phyloP scores from a whole-genome alignment of 2,113 vertebrate species.

The Empidonax traillii region DNA sequence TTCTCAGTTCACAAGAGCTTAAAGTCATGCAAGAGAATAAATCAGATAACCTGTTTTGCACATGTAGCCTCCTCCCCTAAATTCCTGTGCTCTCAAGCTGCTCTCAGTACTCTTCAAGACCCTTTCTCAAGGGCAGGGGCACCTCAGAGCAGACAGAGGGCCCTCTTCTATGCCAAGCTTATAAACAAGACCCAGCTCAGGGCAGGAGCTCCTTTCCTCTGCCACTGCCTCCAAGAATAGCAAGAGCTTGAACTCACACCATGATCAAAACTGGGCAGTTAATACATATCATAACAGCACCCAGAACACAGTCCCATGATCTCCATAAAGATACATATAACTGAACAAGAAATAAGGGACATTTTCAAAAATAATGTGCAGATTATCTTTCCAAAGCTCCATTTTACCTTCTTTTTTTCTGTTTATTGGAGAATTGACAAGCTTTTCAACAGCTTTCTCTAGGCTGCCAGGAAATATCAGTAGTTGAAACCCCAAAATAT shows the following conservation, averaged over 20 bases:
- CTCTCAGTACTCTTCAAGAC: neutral
- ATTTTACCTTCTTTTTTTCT: neutral
- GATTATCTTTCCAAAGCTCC: neutral
- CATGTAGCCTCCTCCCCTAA: fast-evolving
- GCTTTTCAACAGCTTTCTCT: neutral
- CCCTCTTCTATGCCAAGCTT: fast-evolving
- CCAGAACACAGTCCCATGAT: neutral
- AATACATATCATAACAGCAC: neutral
- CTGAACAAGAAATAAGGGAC: neutral
- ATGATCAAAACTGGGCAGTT: neutral
- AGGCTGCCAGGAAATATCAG: neutral
- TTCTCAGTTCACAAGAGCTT: neutral
- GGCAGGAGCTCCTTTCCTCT: neutral
- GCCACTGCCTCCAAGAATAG: neutral
- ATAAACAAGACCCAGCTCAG: neutral
- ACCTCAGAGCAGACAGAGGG: neutral
- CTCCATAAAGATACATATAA: neutral
- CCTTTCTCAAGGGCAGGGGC: neutral
- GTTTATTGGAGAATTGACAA: neutral
- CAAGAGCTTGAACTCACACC: neutral
- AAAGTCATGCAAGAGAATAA: neutral
- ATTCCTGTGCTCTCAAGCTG: neutral
- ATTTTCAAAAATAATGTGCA: fast-evolving
- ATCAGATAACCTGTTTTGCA: fast-evolving
- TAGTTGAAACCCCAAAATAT: neutral